Conservation (phyloP, 2,797 vertebrate genomes). For the Molossus alvarezi region DNA sequence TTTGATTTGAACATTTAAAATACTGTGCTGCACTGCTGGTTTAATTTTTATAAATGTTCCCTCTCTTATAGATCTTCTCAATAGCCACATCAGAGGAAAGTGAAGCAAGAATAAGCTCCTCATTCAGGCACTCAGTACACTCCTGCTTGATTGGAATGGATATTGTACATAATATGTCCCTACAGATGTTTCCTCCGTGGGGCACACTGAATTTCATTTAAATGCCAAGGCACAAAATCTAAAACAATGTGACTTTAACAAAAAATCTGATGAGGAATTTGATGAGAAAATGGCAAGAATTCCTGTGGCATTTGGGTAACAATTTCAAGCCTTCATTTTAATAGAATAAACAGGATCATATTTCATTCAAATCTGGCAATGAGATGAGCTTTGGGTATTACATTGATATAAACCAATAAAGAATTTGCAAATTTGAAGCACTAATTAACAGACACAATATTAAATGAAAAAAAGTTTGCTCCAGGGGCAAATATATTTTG, state of each 20-base stretch:
- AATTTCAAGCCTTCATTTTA: conserved; percentile 94
- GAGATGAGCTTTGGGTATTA: conserved; percentile 95
- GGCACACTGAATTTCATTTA: conserved; percentile 93
- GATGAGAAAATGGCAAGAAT: conserved; percentile 95
- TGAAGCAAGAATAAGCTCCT: conserved; percentile 89
- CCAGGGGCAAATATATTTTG: conserved; percentile 94
- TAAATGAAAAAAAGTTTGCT: conserved; percentile 95
- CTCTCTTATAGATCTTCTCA: conserved; percentile 89
- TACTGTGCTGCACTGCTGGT: conserved; percentile 83
- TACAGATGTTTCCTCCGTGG: conserved; percentile 92
- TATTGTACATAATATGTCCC: conserved; percentile 93
- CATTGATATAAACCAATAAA: conserved; percentile 95
- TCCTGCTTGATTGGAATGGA: conserved; percentile 92
- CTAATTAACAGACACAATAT: conserved; percentile 95
- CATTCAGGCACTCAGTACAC: conserved; percentile 89
- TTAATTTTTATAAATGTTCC: conserved; percentile 91
- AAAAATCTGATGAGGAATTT: conserved; percentile 94
- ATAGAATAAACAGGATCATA: conserved; percentile 95
- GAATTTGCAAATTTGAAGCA: conserved; percentile 94
- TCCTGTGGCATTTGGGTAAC: conserved; percentile 95
- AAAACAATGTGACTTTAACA: conserved; percentile 94
- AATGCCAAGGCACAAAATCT: conserved; percentile 93
- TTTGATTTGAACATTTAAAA: conserved; percentile 88
- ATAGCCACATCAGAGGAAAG: conserved; percentile 90
- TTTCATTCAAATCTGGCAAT: conserved; percentile 95